These are phyloP conservation scores for Artibeus jamaicensis DNA, from an alignment of 2,797 vertebrate species.

Conservation along the genomic window DNA sequence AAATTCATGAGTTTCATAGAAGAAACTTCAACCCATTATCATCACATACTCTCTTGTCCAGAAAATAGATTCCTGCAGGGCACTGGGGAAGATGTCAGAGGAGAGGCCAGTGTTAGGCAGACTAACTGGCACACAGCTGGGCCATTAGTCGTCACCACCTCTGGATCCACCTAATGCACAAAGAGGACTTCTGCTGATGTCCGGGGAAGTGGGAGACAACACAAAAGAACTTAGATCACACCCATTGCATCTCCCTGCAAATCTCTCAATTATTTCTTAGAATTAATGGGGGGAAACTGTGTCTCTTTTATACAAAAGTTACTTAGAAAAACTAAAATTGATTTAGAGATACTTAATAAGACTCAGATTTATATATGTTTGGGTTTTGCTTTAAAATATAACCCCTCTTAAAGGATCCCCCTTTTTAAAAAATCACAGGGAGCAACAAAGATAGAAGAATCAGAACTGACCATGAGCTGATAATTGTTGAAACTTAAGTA, in stretches of 20 bases:
- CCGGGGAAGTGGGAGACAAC: background rate
- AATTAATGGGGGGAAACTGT: background rate
- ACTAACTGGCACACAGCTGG: background rate
- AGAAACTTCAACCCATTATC: slow-evolving; percentile 23
- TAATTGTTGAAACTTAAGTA: background rate
- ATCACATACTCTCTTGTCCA: background rate
- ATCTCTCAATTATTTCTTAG: background rate
- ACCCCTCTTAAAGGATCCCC: background rate
- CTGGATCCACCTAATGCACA: background rate
- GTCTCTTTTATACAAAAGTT: background rate
- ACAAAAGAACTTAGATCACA: background rate
- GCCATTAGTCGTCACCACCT: background rate
- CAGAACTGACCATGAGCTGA: background rate
- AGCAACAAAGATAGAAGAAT: background rate
- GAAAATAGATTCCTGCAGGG: background rate
- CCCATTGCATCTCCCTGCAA: background rate
- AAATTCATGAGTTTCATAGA: background rate
- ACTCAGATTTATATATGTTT: background rate
- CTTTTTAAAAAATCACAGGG: background rate
- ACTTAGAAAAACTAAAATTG: background rate
- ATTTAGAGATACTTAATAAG: background rate
- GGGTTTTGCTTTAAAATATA: background rate
- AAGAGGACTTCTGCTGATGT: background rate
- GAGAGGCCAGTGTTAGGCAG: background rate
- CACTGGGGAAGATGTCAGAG: background rate